A percentile compares a stretch with the other conserved stretches of the same genome.
These are phyloP conservation scores for Halictus quadricinctus DNA, from an alignment of 2,888 invertebrate genomes.

Conservation along the genomic window DNA sequence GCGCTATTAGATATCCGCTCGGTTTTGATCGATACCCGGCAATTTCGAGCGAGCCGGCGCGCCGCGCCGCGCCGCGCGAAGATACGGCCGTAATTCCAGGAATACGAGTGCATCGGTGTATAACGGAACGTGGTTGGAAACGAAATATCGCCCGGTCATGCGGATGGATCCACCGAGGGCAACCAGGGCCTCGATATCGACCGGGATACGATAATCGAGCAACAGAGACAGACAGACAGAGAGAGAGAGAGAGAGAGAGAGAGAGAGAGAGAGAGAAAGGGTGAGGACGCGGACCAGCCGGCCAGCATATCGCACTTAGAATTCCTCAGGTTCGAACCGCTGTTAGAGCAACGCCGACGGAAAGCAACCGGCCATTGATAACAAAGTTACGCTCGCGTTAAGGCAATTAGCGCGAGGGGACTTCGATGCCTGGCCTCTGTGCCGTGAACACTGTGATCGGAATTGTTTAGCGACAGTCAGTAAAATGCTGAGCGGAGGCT, in stretches of 20 bases:
- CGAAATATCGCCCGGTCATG: constrained; percentile 52
- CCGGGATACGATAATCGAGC: constrained; percentile 36
- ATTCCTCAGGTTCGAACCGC: constrained; percentile 2
- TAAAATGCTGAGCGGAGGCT: neutral
- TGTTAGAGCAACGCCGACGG: neutral
- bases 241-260: neutral
- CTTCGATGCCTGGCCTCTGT: neutral
- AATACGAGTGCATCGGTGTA: constrained; percentile 52
- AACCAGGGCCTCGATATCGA: constrained; percentile 33
- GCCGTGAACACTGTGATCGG: neutral
- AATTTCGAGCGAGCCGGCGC: constrained; percentile 48
- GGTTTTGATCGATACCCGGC: constrained; percentile 61
- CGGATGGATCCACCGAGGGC: constrained; percentile 18
- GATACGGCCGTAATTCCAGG: constrained; percentile 58
- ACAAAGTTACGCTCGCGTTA: constrained; percentile 20
- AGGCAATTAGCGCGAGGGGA: constrained; percentile 18
- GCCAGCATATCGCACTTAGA: constrained; percentile 31
- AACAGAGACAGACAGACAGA: neutral
- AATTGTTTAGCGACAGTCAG: neutral
- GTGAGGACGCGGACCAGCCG: neutral
- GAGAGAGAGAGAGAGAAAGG: neutral
- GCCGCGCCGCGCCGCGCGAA: constrained; percentile 10
- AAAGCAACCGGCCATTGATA: constrained; percentile 14
- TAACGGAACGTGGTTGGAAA: constrained; percentile 58
- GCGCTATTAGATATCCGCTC: constrained; percentile 57